These are phyloP conservation scores for Synanceia verrucosa DNA, from an alignment of 2,797 vertebrate genomes.

Conservation along the genomic window DNA sequence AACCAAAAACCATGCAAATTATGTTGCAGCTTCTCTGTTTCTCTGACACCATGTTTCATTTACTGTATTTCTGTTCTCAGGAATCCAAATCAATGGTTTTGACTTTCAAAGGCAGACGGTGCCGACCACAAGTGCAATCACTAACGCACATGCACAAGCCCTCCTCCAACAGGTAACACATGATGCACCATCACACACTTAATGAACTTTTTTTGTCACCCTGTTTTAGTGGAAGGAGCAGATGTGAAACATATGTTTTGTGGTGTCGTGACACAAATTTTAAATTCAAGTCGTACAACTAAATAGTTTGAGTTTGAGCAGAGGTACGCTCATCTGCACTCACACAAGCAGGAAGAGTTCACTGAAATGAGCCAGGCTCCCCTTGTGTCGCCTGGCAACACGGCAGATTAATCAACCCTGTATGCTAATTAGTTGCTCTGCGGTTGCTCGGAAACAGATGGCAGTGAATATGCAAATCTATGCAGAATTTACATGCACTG, in stretches of 20 bases:
- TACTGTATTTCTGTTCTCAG: constrained; percentile 76
- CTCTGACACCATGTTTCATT: constrained; percentile 7
- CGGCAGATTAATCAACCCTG: constrained; percentile 94
- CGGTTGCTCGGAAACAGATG: constrained; percentile 99
- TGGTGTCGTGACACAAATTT: background rate
- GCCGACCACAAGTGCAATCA: constrained; percentile 93
- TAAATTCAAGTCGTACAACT: constrained; percentile 1
- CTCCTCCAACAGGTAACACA: constrained; percentile 96
- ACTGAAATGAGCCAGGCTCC: constrained; percentile 78
- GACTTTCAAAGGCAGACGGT: constrained; percentile 97
- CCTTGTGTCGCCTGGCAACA: constrained; percentile 80
- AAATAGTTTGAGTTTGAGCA: constrained; percentile 51
- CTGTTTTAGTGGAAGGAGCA: constrained; percentile 11
- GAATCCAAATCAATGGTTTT: constrained; percentile 96
- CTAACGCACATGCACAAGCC: constrained; percentile 97
- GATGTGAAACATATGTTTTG: background rate
- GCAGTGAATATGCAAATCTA: constrained; percentile 98
- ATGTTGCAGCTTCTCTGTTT: background rate
- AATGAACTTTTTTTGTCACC: constrained; percentile 3
- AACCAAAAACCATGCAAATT: background rate
- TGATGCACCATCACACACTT: background rate
- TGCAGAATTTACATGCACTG: constrained; percentile 97
- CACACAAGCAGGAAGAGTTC: constrained; percentile 61
- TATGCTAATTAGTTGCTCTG: constrained; percentile 98
- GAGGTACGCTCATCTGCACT: constrained; percentile 48